Base-by-base conservation (phyloP, 2,113 vertebrate genomes). In the Microcebus jonahi region DNA sequence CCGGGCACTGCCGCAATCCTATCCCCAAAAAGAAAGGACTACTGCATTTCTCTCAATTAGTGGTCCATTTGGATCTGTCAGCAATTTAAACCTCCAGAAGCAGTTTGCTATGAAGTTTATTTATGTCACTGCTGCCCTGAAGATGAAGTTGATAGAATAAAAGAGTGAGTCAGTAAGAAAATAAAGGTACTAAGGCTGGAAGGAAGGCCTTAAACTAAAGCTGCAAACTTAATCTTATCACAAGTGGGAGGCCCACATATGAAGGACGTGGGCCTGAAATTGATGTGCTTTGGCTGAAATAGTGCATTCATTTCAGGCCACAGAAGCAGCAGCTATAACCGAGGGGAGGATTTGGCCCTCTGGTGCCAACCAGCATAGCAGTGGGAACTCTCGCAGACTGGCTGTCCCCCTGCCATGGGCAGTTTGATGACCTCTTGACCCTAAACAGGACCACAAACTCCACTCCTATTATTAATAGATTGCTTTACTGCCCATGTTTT, bases 11-110 rank as follows among this genome's bases (percentile, higher is more conserved):
- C 75, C 61, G 76, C 94, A 97, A 8, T 25, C 0, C 57, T 18
- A 39, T 68, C 73, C 94, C 73, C 95, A 95, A 83, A 84, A 84
- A 96, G 95, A 96, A 71, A 91, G 93, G 90, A 17, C 79, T 87
- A 5, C 25, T 31, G 45, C 71, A 94, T 39, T 0, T n/a, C 25
- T 34, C 0, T 53, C 59, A 97, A 82, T 88, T 85, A 80, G 92
- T 84, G 91, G 94, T 88, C 55, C 34, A 79, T 85, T 82, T 95
- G 53, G 45, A 71, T 42, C 93, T 90, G 27, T 92, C 94, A 95
- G 86, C 25, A 94, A 87, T 71, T 88, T 53, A 91, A 97, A 88
- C 87, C 68, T 45, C 82, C 94, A 96, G 80, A 77, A 97, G 95
- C 45, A 94, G 14, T 95, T 91, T 86, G n/a, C 84, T 31, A 50